Percentiles rank a stretch among this genome's conserved stretches.
Evolutionary conservation across 2,888 invertebrate species (phyloP).

Genomic region (Schizotus pectinicornis): DNA sequence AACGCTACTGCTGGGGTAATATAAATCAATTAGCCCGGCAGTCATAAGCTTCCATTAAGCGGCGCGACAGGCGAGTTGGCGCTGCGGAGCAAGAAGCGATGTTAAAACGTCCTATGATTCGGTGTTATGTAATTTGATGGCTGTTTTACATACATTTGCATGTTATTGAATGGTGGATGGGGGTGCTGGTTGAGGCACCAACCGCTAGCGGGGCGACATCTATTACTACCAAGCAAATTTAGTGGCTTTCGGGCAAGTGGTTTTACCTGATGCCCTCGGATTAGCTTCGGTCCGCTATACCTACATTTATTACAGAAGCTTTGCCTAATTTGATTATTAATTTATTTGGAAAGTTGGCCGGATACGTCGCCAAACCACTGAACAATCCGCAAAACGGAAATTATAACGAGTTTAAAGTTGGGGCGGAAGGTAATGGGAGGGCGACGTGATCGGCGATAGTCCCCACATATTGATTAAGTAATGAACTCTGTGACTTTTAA

Average conservation of each 20-base stretch:
- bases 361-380: conserved; percentile 7
- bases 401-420: conserved; percentile 22
- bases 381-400: conserved; percentile 28
- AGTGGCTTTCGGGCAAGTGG: conserved; percentile 44
- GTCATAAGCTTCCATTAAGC: conserved; percentile 39
- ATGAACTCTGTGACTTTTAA: neutral
- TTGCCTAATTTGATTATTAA: conserved; percentile 35
- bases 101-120: conserved; percentile 47
- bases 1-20: conserved; percentile 24
- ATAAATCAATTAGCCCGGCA: conserved; percentile 45
- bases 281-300: conserved; percentile 27
- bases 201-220: conserved; percentile 44
- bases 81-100: conserved; percentile 32
- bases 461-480: conserved; percentile 3
- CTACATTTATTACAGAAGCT: conserved; percentile 33
- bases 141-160: conserved; percentile 57
- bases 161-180: conserved; percentile 52
- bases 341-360: conserved; percentile 34
- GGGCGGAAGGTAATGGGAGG: conserved; percentile 1
- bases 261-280: conserved; percentile 42
- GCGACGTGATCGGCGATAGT: neutral
- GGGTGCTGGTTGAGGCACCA: conserved; percentile 39
- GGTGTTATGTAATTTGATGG: conserved; percentile 56
- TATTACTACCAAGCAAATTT: conserved; percentile 45
- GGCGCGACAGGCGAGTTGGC: conserved; percentile 28